These are phyloP conservation scores for Ateles fusciceps DNA, from an alignment of 2,797 vertebrate genomes.

Conservation along the genomic window DNA sequence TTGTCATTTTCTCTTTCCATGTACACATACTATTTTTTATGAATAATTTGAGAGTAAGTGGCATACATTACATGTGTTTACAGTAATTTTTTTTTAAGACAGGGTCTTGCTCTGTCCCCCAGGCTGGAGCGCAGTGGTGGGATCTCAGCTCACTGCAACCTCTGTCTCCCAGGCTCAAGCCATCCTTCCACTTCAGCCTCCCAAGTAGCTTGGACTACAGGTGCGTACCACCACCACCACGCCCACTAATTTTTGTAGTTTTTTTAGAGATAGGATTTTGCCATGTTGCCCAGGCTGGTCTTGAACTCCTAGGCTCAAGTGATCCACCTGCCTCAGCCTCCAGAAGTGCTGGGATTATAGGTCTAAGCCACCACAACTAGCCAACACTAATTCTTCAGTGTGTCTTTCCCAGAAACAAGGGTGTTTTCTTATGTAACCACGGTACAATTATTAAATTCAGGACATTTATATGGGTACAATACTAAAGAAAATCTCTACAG, in stretches of 20 bases:
- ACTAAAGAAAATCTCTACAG: neutral
- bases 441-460: neutral
- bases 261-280: neutral
- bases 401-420: neutral
- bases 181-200: neutral
- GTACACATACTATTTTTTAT: neutral
- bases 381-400: neutral
- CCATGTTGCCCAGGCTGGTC: neutral
- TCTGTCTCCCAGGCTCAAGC: neutral
- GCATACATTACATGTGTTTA: neutral
- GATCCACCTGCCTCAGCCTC: neutral
- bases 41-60: neutral
- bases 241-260: neutral
- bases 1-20: neutral
- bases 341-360: neutral
- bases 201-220: neutral
- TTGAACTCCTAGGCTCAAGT: neutral
- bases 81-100: no score
- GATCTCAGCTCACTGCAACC: no score
- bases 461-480: neutral
- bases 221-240: neutral
- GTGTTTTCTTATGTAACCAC: neutral
- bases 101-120: no score
- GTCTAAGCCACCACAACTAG: neutral
- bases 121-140: no score